Percentiles rank a stretch among this genome's conserved stretches.
These are phyloP conservation scores for Tryphoninae sp. DNA, from an alignment of 2,888 invertebrate genomes.

Conservation along the genomic window DNA sequence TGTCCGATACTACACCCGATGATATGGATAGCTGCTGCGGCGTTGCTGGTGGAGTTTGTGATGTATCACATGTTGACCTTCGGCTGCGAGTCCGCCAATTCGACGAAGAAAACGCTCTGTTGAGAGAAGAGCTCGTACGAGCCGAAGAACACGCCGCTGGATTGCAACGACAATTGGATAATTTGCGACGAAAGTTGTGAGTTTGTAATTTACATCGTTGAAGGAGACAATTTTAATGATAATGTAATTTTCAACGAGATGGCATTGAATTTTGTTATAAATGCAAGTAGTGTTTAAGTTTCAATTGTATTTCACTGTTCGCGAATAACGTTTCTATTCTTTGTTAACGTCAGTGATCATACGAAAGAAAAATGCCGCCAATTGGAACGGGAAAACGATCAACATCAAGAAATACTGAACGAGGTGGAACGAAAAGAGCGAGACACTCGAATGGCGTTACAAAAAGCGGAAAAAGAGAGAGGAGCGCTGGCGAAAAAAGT, in stretches of 20 bases:
- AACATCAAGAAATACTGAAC: constrained; percentile 65
- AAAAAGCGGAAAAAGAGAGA: constrained; percentile 66
- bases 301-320: not conserved
- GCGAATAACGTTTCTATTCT: not conserved
- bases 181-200: constrained; percentile 61
- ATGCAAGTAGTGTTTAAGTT: not conserved
- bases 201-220: constrained; percentile 34
- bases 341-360: constrained; percentile 61
- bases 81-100: constrained; percentile 66
- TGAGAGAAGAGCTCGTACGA: constrained; percentile 67
- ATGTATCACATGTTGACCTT: constrained; percentile 63
- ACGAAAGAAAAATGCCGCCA: constrained; percentile 63
- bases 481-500: constrained; percentile 59
- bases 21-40: constrained; percentile 51
- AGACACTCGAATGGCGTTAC: constrained; percentile 60
- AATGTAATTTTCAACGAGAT: not conserved
- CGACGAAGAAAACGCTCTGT: constrained; percentile 67
- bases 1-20: constrained; percentile 59
- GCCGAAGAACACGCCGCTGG: constrained; percentile 65
- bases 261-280: not conserved
- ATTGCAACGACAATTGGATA: constrained; percentile 60
- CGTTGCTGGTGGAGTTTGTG: constrained; percentile 32
- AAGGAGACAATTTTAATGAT: not conserved
- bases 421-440: constrained; percentile 62
- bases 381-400: constrained; percentile 69